Percentiles rank a stretch among this genome's conserved stretches.
Evolutionary conservation across 2,888 invertebrate species (phyloP).

Genomic region (Stenoptilia bipunctidactyla): DNA sequence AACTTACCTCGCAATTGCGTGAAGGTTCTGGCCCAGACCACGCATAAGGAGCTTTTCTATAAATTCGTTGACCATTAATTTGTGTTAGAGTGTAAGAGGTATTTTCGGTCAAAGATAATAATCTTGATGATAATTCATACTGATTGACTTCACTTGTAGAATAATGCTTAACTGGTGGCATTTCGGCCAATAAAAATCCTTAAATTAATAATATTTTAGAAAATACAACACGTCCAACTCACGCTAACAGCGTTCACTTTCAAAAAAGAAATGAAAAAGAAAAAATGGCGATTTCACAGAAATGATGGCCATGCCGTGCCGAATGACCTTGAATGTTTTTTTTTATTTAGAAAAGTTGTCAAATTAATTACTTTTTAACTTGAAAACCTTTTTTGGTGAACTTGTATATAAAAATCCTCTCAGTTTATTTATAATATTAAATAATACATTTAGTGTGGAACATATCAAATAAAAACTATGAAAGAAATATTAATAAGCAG

Average conservation of each 20-base stretch:
- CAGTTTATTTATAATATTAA: too few relatives aligned
- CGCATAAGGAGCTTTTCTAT: constrained; percentile 71
- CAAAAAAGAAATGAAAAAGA: constrained; percentile 30
- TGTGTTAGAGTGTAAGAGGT: constrained; percentile 66
- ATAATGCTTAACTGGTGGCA: constrained; percentile 63
- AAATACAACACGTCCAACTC: constrained; percentile 33
- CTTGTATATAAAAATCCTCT: too few relatives aligned
- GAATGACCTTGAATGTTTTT: constrained; percentile 21
- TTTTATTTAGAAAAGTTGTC: constrained; percentile 13
- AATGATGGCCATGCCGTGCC: constrained; percentile 18
- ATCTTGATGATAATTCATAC: constrained; percentile 64
- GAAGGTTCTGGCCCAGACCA: constrained; percentile 65
- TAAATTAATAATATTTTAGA: constrained; percentile 50
- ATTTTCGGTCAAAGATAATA: constrained; percentile 61
- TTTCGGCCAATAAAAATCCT: constrained; percentile 46
- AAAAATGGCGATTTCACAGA: constrained; percentile 35
- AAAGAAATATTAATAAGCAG: too few relatives aligned
- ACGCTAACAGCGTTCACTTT: constrained; percentile 33
- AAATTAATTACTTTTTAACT: too few relatives aligned
- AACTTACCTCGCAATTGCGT: constrained; percentile 74
- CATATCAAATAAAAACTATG: too few relatives aligned
- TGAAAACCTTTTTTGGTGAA: too few relatives aligned
- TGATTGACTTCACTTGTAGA: constrained; percentile 66
- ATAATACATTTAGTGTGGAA: too few relatives aligned
- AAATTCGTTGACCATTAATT: constrained; percentile 79